Evolutionary conservation across 30 jellyfish, hydroid and myxozoan genomes (phyloP), one percentile per base, ranked within the genome.

Genomic region (Aurelia aurita): DNA sequence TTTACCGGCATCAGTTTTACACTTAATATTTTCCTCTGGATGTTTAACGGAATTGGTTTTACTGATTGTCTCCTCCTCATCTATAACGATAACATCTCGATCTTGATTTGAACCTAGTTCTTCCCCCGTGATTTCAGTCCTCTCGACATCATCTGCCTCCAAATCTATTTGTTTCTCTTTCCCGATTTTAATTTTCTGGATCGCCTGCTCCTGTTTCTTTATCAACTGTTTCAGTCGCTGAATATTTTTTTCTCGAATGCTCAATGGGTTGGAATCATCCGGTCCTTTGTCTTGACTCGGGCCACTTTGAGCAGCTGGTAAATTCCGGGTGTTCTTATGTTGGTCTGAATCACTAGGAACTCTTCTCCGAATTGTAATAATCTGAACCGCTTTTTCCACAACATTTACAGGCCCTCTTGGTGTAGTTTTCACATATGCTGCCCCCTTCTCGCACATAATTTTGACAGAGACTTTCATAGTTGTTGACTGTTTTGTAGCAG

Each of bases 401-500:
- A 77, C 76, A 34, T 32, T 31, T 11, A 77, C 88, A 25, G 78
- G 69, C 63, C 79, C 79, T 22, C 22, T 35, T 1, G 55, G 27
- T 4, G 79, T 61, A 0, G 32, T 29, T 59, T 58, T 59, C 27
- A 60, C 69, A 5, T 63, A 53, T 11, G 78, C 32, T 34, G 88
- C 69, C 26, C 65, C 65, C 57, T 77, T 72, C 44, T 60, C 69
- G 35, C 88, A 77, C 79, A 77, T 77, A 1, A 77, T 77, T 60
- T 77, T 77, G 2, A 77, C 88, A 32, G 78, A 77, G 16, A 77
- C 88, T 61, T 61, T 59, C 39, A 39, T 28, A 0, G 88, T 60
- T 27, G 66, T 63, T 21, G 69, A 54, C 22, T 73, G 22, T 57
- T 57, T 75, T 57, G 65, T 20, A 55, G 29, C 29, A 55, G 29